A percentile compares a stretch with the other conserved stretches of the same genome.
Evolutionary conservation across 2,797 vertebrate species (phyloP).

Genomic region (Periophthalmus magnuspinnatus): DNA sequence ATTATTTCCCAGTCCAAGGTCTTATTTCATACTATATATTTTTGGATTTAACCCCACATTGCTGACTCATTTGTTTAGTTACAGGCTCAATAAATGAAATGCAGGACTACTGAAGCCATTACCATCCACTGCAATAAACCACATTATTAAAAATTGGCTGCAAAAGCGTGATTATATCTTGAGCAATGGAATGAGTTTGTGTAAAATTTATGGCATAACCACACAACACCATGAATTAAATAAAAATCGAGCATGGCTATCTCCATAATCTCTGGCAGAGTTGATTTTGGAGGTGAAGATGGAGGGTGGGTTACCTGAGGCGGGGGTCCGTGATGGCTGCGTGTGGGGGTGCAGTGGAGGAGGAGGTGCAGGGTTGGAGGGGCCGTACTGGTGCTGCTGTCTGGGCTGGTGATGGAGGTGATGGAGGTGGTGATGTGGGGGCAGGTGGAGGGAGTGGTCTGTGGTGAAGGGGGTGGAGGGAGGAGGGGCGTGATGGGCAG

Average conservation of each 20-base stretch:
- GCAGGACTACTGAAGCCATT: too few relatives aligned
- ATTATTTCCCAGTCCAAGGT: too few relatives aligned
- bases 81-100: too few relatives aligned
- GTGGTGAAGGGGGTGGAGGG: constrained; percentile 53
- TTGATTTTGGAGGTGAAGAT: constrained; percentile 27
- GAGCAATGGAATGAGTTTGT: too few relatives aligned
- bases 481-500: constrained; percentile 75
- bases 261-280: background rate
- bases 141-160: too few relatives aligned
- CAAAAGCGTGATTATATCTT: too few relatives aligned
- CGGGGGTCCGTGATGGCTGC: constrained; percentile 45
- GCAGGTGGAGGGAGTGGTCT: constrained; percentile 33
- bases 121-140: too few relatives aligned
- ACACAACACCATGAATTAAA: background rate
- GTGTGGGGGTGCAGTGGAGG: constrained; percentile 49
- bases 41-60: too few relatives aligned
- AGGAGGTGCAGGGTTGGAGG: constrained; percentile 42
- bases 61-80: too few relatives aligned
- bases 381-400: constrained; percentile 32
- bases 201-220: background rate
- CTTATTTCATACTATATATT: too few relatives aligned
- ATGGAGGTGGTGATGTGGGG: constrained; percentile 43
- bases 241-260: background rate
- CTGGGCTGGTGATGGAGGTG: constrained; percentile 13
- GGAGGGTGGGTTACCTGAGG: constrained; percentile 22